Base-by-base conservation (phyloP, 2,797 vertebrate species). In the Fratercula arctica region DNA sequence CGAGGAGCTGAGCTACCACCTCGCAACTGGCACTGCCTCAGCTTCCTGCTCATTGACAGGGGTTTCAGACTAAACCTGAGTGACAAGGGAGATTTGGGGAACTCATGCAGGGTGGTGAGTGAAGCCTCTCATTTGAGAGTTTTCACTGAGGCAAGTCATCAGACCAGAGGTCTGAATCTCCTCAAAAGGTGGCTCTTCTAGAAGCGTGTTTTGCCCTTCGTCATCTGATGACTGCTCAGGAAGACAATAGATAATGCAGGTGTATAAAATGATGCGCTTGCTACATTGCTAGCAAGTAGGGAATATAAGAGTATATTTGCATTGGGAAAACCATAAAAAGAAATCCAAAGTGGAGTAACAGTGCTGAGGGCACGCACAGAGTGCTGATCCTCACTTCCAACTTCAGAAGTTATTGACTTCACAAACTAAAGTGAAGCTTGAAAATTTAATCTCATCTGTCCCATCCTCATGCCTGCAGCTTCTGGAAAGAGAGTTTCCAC, bases 11-110 rank as follows among this genome's bases (percentile, higher is more conserved):
- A 59, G 25, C 21, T 35, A 28, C 5, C 18, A 21, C 39, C 20
- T 37, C 2, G 0, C 20, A 39, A 6, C 16, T 10, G 39, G 10
- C 5, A 5, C 13, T 19, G 26, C 29, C 33, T 50, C 13, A 15
- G 41, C 45, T 74, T 57, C 45, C n/a, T 26, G 35, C 19, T 45
- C 11, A 6, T 5, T 16, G 17, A 13, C 0, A 1, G 16, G 11
- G 56, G 20, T 10, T 61, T 28, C 29, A 51, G 37, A 18, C 29
- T 79, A 84, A 66, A 46, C 17, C 16, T 37, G 19, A n/a, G 26
- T 20, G 18, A 43, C 15, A 45, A 37, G 41, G 54, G 31, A 56
- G 12, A 41, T 19, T 24, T 5, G 5, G 28, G 35, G 24, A 61
- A 29, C 13, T 5, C 20, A 7, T 18, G 31, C 7, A 43, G 37